Conservation (phyloP, 2,888 invertebrate species). For the Eubasilissa splendida region DNA sequence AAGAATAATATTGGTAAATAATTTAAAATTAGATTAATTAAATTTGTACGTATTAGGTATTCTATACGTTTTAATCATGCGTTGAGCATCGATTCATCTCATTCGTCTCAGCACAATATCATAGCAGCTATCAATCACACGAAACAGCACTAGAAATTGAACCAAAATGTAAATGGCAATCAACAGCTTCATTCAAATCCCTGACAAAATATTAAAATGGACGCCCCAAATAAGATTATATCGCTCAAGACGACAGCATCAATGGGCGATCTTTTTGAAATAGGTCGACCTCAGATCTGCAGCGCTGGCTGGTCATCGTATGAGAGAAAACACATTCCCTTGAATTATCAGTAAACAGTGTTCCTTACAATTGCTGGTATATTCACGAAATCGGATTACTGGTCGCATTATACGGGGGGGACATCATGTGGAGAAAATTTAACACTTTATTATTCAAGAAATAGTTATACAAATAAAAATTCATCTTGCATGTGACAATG, state of each 20-base stretch:
- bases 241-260: slow-evolving; percentile 26
- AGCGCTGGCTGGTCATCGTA: slow-evolving; percentile 14
- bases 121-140: slow-evolving; percentile 36
- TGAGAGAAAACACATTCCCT: slow-evolving; percentile 1
- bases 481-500: too few species aligned
- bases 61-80: too few species aligned
- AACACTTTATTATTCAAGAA: slow-evolving; percentile 1
- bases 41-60: too few species aligned
- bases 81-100: too few species aligned
- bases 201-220: slow-evolving; percentile 57
- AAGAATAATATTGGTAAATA: too few species aligned
- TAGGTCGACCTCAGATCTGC: slow-evolving; percentile 24
- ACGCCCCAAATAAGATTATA: slow-evolving; percentile 52
- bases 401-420: slow-evolving; percentile 11
- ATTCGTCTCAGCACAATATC: too few species aligned
- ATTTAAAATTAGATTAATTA: too few species aligned
- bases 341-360: background rate
- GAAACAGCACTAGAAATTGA: slow-evolving; percentile 47
- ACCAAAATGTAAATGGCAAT: slow-evolving; percentile 52
- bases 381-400: slow-evolving; percentile 43
- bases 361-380: background rate
- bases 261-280: slow-evolving; percentile 35
- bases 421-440: slow-evolving; percentile 18
- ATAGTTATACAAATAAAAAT: background rate
- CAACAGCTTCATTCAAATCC: slow-evolving; percentile 50